A percentile compares a stretch with the other conserved stretches of the same genome.
Evolutionary conservation across 2,113 vertebrate species (phyloP).

Genomic region (Hippocampus zosterae): DNA sequence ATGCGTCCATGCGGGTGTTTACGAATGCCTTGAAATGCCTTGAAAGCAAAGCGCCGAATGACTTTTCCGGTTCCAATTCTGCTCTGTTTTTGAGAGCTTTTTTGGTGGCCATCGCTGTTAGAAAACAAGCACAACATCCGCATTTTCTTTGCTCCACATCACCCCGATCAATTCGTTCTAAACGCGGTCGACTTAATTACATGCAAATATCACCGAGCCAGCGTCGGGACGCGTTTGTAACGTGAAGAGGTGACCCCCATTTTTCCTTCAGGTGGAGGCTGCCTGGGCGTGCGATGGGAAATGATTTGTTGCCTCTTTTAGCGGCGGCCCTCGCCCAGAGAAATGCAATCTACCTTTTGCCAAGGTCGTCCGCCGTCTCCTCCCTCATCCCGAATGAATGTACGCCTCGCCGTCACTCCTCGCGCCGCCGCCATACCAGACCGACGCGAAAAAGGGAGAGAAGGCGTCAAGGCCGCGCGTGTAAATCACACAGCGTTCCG

Average conservation of each 20-base stretch:
- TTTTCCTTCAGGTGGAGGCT: constrained; percentile 4
- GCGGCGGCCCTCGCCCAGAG: constrained; percentile 12
- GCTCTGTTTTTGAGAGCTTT: too few relatives aligned
- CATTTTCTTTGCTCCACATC: constrained; percentile 1
- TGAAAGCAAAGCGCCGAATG: too few relatives aligned
- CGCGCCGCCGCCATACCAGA: constrained; percentile 8
- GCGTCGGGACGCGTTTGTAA: background rate
- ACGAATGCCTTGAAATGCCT: too few relatives aligned
- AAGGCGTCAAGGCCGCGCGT: constrained; percentile 14
- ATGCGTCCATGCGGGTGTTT: too few relatives aligned
- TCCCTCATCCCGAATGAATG: constrained; percentile 7
- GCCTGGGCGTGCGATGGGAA: constrained; percentile 35
- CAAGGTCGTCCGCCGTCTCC: constrained; percentile 25
- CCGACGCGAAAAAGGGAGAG: constrained; percentile 17
- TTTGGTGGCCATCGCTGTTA: too few relatives aligned
- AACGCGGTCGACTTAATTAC: constrained; percentile 34
- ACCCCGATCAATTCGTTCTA: constrained; percentile 36
- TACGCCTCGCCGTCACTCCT: constrained; percentile 1
- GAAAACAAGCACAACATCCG: too few relatives aligned
- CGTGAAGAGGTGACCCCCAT: too few relatives aligned
- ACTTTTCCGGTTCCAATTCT: too few relatives aligned
- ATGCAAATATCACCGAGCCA: background rate
- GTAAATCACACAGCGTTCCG: constrained; percentile 36
- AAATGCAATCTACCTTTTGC: constrained; percentile 42
- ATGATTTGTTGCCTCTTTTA: constrained; percentile 46